phyloP scores from a whole-genome alignment of 2,888 invertebrate species.

The Alitta virens region DNA sequence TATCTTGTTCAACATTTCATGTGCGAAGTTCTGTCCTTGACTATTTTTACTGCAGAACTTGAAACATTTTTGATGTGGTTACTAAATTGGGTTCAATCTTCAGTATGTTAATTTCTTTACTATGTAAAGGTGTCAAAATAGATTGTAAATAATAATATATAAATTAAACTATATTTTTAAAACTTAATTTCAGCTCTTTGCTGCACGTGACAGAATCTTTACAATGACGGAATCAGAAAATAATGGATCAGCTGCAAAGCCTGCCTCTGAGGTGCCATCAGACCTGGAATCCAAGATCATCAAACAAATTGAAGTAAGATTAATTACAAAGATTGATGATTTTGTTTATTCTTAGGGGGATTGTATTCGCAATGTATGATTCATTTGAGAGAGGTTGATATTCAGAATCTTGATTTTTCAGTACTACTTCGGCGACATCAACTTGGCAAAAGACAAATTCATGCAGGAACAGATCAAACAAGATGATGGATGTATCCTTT shows the following conservation, averaged over 20 bases:
- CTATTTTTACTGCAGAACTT: too few relatives aligned
- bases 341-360: too few relatives aligned
- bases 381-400: too few relatives aligned
- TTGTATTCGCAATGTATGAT: neutral
- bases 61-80: too few relatives aligned
- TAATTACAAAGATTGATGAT: too few relatives aligned
- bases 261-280: neutral
- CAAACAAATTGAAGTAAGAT: constrained; percentile 47
- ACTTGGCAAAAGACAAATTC: constrained; percentile 89
- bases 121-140: too few relatives aligned
- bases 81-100: too few relatives aligned
- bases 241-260: neutral
- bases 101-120: too few relatives aligned
- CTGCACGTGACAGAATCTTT: neutral
- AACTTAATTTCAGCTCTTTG: neutral
- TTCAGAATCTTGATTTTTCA: too few relatives aligned
- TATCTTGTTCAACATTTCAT: too few relatives aligned
- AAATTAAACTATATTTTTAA: neutral
- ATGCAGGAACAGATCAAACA: constrained; percentile 80
- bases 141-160: neutral
- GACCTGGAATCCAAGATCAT: constrained; percentile 41
- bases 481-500: constrained; percentile 69
- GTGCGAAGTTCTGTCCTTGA: too few relatives aligned
- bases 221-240: neutral
- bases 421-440: constrained; percentile 85